Base-by-base conservation (phyloP, 2,888 invertebrate species). In the Drosophila sordidapex region DNA sequence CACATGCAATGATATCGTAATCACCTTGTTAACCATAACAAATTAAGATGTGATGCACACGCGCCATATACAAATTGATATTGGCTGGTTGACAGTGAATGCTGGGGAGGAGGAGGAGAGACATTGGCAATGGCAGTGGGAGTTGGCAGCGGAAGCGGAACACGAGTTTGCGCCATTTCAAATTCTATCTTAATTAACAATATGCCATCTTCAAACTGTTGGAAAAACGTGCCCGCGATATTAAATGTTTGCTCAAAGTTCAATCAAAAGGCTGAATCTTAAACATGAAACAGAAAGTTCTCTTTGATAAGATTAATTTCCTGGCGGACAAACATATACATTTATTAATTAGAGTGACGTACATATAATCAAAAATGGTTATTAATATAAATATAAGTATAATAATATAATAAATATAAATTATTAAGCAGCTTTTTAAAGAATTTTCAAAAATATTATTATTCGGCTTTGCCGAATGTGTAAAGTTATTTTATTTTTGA, bases 11-110 rank as follows among this genome's bases (percentile, higher is more conserved):
- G 58, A 72, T 72, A 72, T 66, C 70, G 68, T 73, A 60, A 33
- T 59, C 56, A 70, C 62, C 75, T 70, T 73, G 79, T 66, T 64
- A 63, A 70, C 65, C 85, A 83, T 65, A 79, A 73, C 82, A 76
- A 79, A 79, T 87, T 77, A 81, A 83, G 81, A 77, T 81, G 68
- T 70, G 63, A 56, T 49, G 46, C 69, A 43, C 13, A n/a, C 49
- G 38, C 25, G 38, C 27, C 18, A 60, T 49, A 5, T 4, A 52
- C 48, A 15, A 54, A 70, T 52, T 67, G 70, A 27, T 31, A 27
- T 46, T 25, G 40, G 25, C 6, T 11, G 13, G 33, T 18, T 13
- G 18, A 13, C 29, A 25, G 4, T 4, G 4, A 6, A 6, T 18
- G 2, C 13, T 11, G 13, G 4, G 18, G 8, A 8, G 3, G 25